phyloP scores from a whole-genome alignment of 2,797 vertebrate genomes.

The Nannoperca australis region DNA sequence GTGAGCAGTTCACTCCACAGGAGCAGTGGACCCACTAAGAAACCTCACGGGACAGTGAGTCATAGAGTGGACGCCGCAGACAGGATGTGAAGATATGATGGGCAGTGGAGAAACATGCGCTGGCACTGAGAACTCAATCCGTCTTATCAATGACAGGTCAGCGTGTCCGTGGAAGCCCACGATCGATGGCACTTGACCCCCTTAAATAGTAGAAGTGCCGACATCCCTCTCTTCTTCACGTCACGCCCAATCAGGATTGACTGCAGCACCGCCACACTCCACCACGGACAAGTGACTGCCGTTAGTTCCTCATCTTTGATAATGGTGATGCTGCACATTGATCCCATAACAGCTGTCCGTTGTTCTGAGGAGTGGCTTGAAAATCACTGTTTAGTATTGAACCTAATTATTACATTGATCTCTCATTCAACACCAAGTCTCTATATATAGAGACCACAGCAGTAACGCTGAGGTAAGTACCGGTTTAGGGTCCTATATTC shows the following conservation, averaged over 20 bases:
- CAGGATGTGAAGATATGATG: slow-evolving; percentile 69
- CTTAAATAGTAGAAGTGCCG: slow-evolving; percentile 76
- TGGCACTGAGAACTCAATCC: slow-evolving; percentile 75
- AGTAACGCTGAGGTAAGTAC: background rate
- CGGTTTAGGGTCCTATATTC: background rate
- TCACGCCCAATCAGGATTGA: slow-evolving; percentile 74
- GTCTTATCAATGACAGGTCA: slow-evolving; percentile 78
- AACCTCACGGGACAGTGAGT: slow-evolving; percentile 63
- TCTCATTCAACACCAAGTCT: slow-evolving; percentile 33
- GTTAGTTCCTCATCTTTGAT: slow-evolving; percentile 68
- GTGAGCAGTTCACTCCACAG: slow-evolving; percentile 32
- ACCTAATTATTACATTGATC: slow-evolving; percentile 25
- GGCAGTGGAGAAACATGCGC: slow-evolving; percentile 65
- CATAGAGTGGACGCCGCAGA: slow-evolving; percentile 46
- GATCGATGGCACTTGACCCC: slow-evolving; percentile 82
- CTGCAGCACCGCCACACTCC: slow-evolving; percentile 57
- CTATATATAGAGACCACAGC: background rate
- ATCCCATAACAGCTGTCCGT: slow-evolving; percentile 55
- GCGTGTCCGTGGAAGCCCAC: slow-evolving; percentile 67
- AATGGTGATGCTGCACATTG: slow-evolving; percentile 58
- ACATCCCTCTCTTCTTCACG: slow-evolving; percentile 63
- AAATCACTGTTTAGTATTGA: slow-evolving; percentile 14
- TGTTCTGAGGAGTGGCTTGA: slow-evolving; percentile 16
- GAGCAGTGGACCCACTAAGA: slow-evolving; percentile 32
- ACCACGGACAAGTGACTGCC: slow-evolving; percentile 62